Evolutionary conservation across 2,888 invertebrate genomes (phyloP).

Genomic region (Maniola hyperantus): DNA sequence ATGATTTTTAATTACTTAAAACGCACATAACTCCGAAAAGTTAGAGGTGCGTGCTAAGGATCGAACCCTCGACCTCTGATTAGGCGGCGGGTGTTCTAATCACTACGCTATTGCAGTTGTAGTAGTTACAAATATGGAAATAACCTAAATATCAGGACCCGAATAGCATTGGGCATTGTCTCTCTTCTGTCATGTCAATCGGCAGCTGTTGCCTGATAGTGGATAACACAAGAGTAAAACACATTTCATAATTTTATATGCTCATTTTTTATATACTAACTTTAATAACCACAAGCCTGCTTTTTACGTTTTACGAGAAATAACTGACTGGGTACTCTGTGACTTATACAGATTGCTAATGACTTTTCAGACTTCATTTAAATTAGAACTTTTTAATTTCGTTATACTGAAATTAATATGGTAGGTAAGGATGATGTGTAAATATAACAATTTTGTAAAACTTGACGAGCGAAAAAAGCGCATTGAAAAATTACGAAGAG

Average conservation of each 20-base stretch:
- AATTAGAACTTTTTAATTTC: not conserved
- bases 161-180: not conserved
- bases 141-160: conserved; percentile 1
- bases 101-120: too few species aligned
- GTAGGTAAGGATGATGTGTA: too few species aligned
- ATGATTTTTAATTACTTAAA: too few species aligned
- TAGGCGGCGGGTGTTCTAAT: too few species aligned
- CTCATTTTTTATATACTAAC: not conserved
- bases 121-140: conserved; percentile 8
- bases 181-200: conserved; percentile 13
- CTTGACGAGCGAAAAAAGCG: not conserved
- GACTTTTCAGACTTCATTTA: not conserved
- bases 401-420: not conserved
- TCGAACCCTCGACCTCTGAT: too few species aligned
- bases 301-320: too few species aligned
- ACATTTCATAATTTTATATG: not conserved
- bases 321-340: too few species aligned
- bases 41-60: too few species aligned
- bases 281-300: too few species aligned
- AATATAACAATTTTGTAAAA: not conserved
- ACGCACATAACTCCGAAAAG: too few species aligned
- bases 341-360: too few species aligned
- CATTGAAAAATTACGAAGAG: conserved; percentile 1
- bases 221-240: conserved; percentile 8
- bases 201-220: not conserved